phyloP scores from a whole-genome alignment of 2,113 vertebrate genomes.

The Phaethon lepturus region DNA sequence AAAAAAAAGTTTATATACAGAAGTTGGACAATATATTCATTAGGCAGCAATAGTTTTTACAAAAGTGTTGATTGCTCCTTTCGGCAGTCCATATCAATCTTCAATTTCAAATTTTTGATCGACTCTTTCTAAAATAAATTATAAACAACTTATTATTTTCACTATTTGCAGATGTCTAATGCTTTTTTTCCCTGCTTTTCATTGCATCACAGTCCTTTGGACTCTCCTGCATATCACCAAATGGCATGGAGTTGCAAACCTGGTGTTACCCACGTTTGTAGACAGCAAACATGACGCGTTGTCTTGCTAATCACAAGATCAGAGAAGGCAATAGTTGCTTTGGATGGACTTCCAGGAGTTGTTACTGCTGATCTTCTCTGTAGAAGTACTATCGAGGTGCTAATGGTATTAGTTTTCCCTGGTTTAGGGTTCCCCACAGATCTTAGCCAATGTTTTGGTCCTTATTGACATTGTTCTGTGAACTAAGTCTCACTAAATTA shows the following conservation, averaged over 20 bases:
- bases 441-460: neutral
- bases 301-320: neutral
- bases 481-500: neutral
- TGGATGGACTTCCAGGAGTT: neutral
- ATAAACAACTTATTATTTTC: neutral
- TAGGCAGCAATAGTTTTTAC: neutral
- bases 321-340: neutral
- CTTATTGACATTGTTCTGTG: neutral
- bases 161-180: neutral
- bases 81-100: neutral
- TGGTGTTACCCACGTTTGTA: accelerated
- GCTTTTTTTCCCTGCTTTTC: neutral
- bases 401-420: neutral
- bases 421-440: neutral
- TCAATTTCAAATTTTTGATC: neutral
- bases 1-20: neutral
- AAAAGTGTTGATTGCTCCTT: neutral
- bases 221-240: neutral
- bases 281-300: neutral
- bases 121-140: neutral
- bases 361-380: neutral
- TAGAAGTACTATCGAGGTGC: neutral
- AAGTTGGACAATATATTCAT: neutral
- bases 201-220: neutral
- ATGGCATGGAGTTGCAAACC: accelerated